A percentile compares a stretch with the other conserved stretches of the same genome.
phyloP scores from a whole-genome alignment of 2,113 vertebrate species.

The Phyllostomus discolor region DNA sequence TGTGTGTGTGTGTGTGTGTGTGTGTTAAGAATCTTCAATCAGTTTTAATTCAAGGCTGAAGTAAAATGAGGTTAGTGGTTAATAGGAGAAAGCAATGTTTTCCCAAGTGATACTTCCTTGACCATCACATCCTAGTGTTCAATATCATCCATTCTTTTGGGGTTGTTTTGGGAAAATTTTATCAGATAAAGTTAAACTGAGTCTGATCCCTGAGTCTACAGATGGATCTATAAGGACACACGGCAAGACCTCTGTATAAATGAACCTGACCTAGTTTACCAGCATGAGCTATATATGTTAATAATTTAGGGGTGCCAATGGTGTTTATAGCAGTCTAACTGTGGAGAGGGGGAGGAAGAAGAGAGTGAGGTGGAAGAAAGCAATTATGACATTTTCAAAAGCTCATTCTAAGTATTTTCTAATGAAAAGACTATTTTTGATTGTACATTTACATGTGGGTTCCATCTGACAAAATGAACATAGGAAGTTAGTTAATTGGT shows the following conservation, averaged over 20 bases:
- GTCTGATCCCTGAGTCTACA: background rate
- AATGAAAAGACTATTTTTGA: constrained; percentile 47
- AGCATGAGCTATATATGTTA: background rate
- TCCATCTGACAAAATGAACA: constrained; percentile 38
- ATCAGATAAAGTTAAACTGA: background rate
- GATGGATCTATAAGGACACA: background rate
- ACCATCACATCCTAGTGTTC: background rate
- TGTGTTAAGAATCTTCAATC: background rate
- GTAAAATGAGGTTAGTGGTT: background rate
- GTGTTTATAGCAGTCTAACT: background rate
- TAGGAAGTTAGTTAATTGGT: constrained; percentile 25
- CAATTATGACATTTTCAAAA: background rate
- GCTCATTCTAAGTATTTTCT: constrained; percentile 25
- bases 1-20: too few species aligned
- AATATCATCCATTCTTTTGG: background rate
- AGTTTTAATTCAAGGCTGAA: background rate
- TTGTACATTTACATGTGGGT: constrained; percentile 21
- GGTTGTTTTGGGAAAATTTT: background rate
- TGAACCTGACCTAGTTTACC: background rate
- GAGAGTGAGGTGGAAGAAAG: background rate
- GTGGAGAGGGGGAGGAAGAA: background rate
- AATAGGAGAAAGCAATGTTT: background rate
- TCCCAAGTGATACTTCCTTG: background rate
- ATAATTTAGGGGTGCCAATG: background rate
- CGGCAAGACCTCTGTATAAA: background rate